phyloP scores from a whole-genome alignment of 2,888 invertebrate genomes.

The Cetonia aurata region DNA sequence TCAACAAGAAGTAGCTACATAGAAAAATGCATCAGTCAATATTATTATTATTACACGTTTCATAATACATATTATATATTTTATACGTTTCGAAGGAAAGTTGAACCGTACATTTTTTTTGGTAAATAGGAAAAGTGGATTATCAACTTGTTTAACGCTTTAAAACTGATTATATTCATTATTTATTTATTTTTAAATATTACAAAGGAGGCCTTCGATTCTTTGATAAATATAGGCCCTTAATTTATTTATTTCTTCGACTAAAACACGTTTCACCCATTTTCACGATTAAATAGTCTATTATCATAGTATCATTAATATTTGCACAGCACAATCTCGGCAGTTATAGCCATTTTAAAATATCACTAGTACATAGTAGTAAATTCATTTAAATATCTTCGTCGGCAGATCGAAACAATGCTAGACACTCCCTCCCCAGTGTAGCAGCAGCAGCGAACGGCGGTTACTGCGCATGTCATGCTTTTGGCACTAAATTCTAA shows the following conservation, averaged over 20 bases:
- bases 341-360: slow-evolving; percentile 49
- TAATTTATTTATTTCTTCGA: slow-evolving; percentile 41
- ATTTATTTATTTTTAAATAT: slow-evolving; percentile 14
- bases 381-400: slow-evolving; percentile 44
- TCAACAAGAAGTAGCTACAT: slow-evolving; percentile 23
- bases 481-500: slow-evolving; percentile 48
- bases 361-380: slow-evolving; percentile 48
- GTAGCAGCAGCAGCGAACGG: background rate
- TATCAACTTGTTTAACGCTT: slow-evolving; percentile 10
- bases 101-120: background rate
- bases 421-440: too few species aligned
- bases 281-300: slow-evolving; percentile 24
- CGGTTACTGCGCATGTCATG: slow-evolving; percentile 41
- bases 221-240: slow-evolving; percentile 38
- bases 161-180: background rate
- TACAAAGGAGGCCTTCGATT: slow-evolving; percentile 26
- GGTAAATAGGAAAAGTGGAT: slow-evolving; percentile 17
- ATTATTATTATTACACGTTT: background rate
- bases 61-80: slow-evolving; percentile 6
- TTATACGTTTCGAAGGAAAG: slow-evolving; percentile 9
- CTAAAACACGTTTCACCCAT: slow-evolving; percentile 25
- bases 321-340: slow-evolving; percentile 53
- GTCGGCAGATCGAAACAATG: slow-evolving; percentile 25
- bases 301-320: slow-evolving; percentile 10
- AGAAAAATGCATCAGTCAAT: slow-evolving; percentile 41